phyloP scores from a whole-genome alignment of 2,113 vertebrate genomes.

The Ceyx margarethae region DNA sequence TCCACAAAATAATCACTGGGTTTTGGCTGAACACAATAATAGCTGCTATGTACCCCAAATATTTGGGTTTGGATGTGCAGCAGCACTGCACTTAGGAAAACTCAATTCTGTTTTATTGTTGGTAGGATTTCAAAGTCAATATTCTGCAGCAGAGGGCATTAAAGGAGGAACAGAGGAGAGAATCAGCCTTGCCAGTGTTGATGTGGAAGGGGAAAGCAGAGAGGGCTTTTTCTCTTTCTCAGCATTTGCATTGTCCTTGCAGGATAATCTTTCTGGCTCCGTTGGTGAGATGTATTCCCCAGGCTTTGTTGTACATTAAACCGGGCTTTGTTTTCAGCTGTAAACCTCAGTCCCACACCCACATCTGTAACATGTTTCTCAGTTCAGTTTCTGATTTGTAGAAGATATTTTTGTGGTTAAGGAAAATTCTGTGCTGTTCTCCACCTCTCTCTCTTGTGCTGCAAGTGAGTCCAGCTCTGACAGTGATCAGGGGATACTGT shows the following conservation, averaged over 20 bases:
- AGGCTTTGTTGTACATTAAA: background rate
- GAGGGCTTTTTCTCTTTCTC: background rate
- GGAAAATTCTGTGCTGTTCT: background rate
- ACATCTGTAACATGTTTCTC: background rate
- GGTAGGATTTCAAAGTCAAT: background rate
- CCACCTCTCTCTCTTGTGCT: background rate
- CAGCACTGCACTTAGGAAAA: background rate
- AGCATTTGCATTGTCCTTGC: background rate
- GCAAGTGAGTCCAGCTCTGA: background rate
- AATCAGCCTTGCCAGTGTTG: background rate
- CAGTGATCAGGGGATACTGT: background rate
- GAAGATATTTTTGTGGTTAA: conserved; percentile 18
- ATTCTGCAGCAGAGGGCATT: conserved; percentile 21
- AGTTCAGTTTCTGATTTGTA: background rate
- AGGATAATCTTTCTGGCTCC: background rate
- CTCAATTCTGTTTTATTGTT: background rate
- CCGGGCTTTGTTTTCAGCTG: background rate
- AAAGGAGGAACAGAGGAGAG: background rate
- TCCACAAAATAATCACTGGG: background rate
- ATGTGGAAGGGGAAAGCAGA: background rate
- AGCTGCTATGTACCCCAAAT: background rate
- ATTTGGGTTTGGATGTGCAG: background rate
- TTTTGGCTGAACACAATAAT: background rate
- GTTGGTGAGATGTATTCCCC: background rate
- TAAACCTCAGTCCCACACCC: background rate